Base-by-base conservation (phyloP, 2,113 vertebrate genomes). In the Chaetorhynchus papuensis region DNA sequence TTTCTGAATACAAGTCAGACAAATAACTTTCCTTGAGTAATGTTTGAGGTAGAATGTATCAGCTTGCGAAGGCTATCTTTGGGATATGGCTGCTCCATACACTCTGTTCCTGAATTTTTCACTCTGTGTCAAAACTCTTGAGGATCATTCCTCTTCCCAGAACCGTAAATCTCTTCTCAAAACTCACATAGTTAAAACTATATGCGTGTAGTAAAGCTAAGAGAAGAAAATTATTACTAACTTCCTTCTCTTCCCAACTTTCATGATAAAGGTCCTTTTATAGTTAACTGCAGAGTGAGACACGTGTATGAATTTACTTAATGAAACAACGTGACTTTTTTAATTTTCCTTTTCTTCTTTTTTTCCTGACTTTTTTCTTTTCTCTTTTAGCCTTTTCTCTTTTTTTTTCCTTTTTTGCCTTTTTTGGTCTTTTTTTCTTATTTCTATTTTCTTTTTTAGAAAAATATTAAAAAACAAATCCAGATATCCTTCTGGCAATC, bases 361-460 rank as follows among this genome's bases (percentile, higher is more conserved):
- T 4, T 13, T 11, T 1, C 1, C 28, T 5, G n/a, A 2, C 0
- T 6, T 15, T 49, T 47, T n/a, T 13, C 0, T 20, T 15, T 30
- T 31, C 5, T 17, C 5, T 44, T 41, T 21, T 37, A 13, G 3
- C 6, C 4, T 7, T 18, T 30, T 37, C 2, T 35, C 5, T 10
- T 11, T 7, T 21, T 18, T 52, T 15, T 5, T 3, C 10, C 26
- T 12, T 9, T 18, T n/a, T 63, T 22, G 20, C 22, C 18, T 23
- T 4, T 61, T 37, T 8, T 11, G 8, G 42, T 7, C 11, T 13
- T 5, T 26, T 33, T 44, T 24, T n/a, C 23, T 10, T 21, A 5
- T 14, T 3, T 28, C 9, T 68, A 6, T 49, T 80, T 66, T 60
- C 6, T 13, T 50, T 50, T 56, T 24, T 27, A 30, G 14, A 21